A percentile compares a stretch with the other conserved stretches of the same genome.
phyloP scores from a whole-genome alignment of 2,888 invertebrate species.

The Apotomis turbidana region DNA sequence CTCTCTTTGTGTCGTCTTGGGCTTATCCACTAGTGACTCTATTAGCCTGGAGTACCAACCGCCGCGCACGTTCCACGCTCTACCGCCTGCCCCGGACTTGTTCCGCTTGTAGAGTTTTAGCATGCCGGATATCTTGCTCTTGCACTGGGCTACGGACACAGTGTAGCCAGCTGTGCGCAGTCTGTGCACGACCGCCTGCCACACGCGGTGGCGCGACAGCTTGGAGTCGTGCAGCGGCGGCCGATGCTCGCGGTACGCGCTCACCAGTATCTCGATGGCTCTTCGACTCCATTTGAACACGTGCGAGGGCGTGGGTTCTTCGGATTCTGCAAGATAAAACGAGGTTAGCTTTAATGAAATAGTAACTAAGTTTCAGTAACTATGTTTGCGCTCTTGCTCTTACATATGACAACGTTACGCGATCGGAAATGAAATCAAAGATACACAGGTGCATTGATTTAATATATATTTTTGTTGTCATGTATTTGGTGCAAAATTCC shows the following conservation, averaged over 20 bases:
- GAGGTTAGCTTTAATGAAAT: too few species aligned
- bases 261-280: conserved; percentile 26
- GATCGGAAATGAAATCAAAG: too few species aligned
- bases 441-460: too few species aligned
- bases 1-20: conserved; percentile 4
- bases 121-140: conserved; percentile 31
- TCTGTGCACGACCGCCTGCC: conserved; percentile 19
- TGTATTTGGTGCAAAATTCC: too few species aligned
- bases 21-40: conserved; percentile 29
- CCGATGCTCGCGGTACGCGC: conserved; percentile 8
- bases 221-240: conserved; percentile 23
- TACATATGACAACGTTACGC: too few species aligned
- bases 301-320: conserved; percentile 2
- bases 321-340: conserved; percentile 8
- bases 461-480: too few species aligned
- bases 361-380: too few species aligned
- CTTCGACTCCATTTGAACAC: conserved; percentile 25
- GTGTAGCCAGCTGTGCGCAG: conserved; percentile 20
- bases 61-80: conserved; percentile 14
- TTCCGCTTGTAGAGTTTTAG: conserved; percentile 22
- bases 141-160: conserved; percentile 21
- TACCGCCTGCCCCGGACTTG: conserved; percentile 8
- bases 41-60: conserved; percentile 28
- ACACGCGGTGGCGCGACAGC: conserved; percentile 13
- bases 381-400: too few species aligned